phyloP scores from a whole-genome alignment of 2,888 invertebrate genomes.

The Tachystola acroxantha region DNA sequence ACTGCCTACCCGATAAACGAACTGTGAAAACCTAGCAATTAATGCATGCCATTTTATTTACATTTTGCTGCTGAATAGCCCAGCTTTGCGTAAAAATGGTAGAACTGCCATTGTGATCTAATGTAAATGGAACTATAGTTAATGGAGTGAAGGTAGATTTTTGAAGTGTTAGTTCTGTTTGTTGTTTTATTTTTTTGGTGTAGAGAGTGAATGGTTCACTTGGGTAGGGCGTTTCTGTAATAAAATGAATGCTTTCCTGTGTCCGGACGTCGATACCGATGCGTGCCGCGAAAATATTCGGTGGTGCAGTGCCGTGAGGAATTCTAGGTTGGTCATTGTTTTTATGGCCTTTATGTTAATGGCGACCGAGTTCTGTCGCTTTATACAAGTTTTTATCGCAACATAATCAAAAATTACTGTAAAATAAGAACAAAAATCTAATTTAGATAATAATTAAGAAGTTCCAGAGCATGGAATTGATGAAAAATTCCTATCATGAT shows the following conservation, averaged over 20 bases:
- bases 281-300: constrained; percentile 36
- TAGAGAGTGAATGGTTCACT: constrained; percentile 44
- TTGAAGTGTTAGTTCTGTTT: constrained; percentile 16
- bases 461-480: too few relatives aligned
- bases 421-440: too few relatives aligned
- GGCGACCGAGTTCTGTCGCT: too few relatives aligned
- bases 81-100: constrained; percentile 17
- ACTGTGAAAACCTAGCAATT: constrained; percentile 63
- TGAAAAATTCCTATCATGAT: too few relatives aligned
- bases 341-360: too few relatives aligned
- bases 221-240: constrained; percentile 55
- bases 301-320: constrained; percentile 10
- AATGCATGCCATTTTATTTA: constrained; percentile 59
- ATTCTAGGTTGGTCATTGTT: neutral
- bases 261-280: constrained; percentile 45
- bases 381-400: too few relatives aligned
- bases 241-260: constrained; percentile 61
- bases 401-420: too few relatives aligned
- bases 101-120: constrained; percentile 15
- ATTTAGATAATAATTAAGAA: too few relatives aligned
- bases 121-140: constrained; percentile 23
- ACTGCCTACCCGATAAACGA: constrained; percentile 39
- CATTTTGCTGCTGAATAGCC: constrained; percentile 43
- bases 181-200: constrained; percentile 30
- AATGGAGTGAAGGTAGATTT: constrained; percentile 23